These are phyloP conservation scores for Hypselothyrea guttata DNA, from an alignment of 2,888 invertebrate genomes.

Conservation along the genomic window DNA sequence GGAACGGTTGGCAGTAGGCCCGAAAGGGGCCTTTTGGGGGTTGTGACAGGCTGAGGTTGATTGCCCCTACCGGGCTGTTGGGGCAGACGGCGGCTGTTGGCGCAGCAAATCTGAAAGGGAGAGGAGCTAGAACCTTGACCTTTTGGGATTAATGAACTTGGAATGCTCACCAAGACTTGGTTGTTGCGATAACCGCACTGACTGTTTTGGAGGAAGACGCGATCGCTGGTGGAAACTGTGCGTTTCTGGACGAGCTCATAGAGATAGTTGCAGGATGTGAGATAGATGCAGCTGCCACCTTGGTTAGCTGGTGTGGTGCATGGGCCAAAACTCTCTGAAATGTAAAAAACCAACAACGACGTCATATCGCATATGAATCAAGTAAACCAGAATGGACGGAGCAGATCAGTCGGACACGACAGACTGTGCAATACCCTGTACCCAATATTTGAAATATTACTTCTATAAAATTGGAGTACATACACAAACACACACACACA, in stretches of 20 bases:
- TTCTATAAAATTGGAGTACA: too few species aligned
- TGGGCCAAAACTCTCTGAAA: conserved; percentile 61
- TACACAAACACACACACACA: too few species aligned
- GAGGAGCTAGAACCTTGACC: too few species aligned
- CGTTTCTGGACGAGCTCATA: conserved; percentile 55
- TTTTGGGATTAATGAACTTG: too few species aligned
- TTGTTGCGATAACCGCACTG: conserved; percentile 86
- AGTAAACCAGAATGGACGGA: not conserved
- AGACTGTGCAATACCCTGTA: too few species aligned
- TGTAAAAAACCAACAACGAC: conserved; percentile 4
- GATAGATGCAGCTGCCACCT: conserved; percentile 64
- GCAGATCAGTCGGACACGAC: too few species aligned
- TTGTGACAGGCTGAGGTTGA: conserved; percentile 55
- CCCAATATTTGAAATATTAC: too few species aligned
- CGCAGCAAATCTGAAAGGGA: conserved; percentile 56
- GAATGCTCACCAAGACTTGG: conserved; percentile 56
- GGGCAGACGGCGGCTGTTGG: conserved; percentile 38
- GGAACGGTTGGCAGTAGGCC: conserved; percentile 53
- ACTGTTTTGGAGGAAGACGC: conserved; percentile 84
- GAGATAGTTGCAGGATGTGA: conserved; percentile 60
- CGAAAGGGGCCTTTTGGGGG: conserved; percentile 54
- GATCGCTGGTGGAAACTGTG: conserved; percentile 41
- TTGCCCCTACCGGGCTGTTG: conserved; percentile 39
- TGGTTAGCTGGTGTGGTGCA: conserved; percentile 67
- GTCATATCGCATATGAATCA: conserved; percentile 3